Percentiles rank a stretch among this genome's conserved stretches.
These are phyloP conservation scores for Pentamera pediparva DNA, from an alignment of 53 echinoderm and acorn worm species.

Conservation along the genomic window DNA sequence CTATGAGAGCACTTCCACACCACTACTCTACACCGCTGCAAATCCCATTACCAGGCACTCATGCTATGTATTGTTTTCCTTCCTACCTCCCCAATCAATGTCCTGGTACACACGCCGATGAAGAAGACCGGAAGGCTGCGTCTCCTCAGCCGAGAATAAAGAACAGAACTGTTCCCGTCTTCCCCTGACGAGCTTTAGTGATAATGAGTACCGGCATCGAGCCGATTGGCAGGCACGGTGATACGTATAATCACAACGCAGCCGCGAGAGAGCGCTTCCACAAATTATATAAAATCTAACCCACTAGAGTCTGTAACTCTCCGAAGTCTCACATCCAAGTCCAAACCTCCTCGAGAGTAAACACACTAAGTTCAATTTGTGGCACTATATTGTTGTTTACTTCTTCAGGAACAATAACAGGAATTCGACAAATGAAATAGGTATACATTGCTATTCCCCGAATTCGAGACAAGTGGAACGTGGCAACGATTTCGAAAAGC, in stretches of 20 bases:
- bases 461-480: neutral
- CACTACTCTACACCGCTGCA: no score
- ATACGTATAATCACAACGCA: constrained; percentile 13
- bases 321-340: no score
- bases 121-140: constrained; percentile 35
- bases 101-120: neutral
- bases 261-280: neutral
- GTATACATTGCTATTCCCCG: no score
- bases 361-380: no score
- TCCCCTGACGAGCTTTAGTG: neutral
- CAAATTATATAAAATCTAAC: no score
- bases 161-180: neutral
- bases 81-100: neutral
- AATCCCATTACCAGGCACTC: constrained; percentile 4
- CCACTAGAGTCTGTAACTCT: no score
- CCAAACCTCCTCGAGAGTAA: no score
- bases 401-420: no score
- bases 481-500: neutral
- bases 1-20: neutral
- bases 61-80: neutral
- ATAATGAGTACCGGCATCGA: neutral
- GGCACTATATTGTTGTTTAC: no score
- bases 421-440: no score
- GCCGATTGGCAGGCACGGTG: no score
- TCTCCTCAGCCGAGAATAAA: neutral